Conservation (phyloP, 92 coral and sea anemone species). For the Palythoa grandis region DNA sequence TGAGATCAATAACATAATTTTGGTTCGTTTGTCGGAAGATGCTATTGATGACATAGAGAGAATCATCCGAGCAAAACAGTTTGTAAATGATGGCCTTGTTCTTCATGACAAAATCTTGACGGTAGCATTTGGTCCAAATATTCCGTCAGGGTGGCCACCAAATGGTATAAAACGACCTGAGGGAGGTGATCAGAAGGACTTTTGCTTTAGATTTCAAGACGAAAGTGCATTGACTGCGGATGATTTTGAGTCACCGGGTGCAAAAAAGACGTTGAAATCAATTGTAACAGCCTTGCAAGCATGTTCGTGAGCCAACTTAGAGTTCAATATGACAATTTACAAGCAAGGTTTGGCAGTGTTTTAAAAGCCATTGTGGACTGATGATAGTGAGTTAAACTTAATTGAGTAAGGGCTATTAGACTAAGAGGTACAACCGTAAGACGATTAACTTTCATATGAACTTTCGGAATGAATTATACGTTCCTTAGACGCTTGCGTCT, state of each 20-base stretch:
- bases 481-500: too few species aligned
- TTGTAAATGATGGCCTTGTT: constrained; percentile 64
- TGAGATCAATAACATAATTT: constrained; percentile 71
- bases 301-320: not conserved
- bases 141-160: constrained; percentile 85
- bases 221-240: constrained; percentile 46
- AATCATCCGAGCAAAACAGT: constrained; percentile 62
- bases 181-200: constrained; percentile 60
- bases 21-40: constrained; percentile 81
- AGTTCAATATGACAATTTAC: too few species aligned
- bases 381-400: too few species aligned
- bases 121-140: constrained; percentile 74
- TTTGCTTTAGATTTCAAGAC: constrained; percentile 61
- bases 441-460: too few species aligned
- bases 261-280: constrained; percentile 64
- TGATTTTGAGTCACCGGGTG: constrained; percentile 57
- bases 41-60: constrained; percentile 59
- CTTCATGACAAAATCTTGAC: constrained; percentile 79
- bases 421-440: too few species aligned
- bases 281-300: constrained; percentile 81
- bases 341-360: too few species aligned
- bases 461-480: too few species aligned
- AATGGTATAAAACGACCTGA: constrained; percentile 54
- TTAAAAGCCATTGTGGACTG: too few species aligned
- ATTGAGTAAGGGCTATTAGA: too few species aligned